phyloP scores from a whole-genome alignment of 64 coral and sea anemone species.

The Acropora tenuis region DNA sequence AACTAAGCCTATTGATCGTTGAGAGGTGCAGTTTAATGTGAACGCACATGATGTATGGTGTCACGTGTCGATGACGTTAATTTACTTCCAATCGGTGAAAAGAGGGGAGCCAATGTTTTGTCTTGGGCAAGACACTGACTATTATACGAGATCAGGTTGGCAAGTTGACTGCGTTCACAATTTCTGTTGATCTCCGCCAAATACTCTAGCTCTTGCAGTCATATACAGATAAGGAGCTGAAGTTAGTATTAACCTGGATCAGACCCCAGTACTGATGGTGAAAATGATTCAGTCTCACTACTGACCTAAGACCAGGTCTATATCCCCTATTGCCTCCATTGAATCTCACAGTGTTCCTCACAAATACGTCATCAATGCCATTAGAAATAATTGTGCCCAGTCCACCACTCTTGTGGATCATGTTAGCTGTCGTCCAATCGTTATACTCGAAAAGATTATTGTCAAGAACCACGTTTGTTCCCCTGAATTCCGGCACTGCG shows the following conservation, averaged over 20 bases:
- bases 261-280: slow-evolving; percentile 84
- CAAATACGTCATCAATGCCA: slow-evolving; percentile 51
- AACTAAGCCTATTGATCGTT: too few relatives aligned
- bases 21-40: too few relatives aligned
- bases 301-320: slow-evolving; percentile 27
- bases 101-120: too few relatives aligned
- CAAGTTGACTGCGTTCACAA: too few relatives aligned
- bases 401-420: slow-evolving; percentile 58
- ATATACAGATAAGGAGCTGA: too few relatives aligned
- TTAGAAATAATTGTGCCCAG: slow-evolving; percentile 59
- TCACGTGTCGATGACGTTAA: too few relatives aligned
- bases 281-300: slow-evolving; percentile 59
- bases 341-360: slow-evolving; percentile 68
- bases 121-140: too few relatives aligned
- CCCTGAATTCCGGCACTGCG: slow-evolving; percentile 63
- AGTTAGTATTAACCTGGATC: slow-evolving; percentile 47
- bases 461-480: slow-evolving; percentile 64
- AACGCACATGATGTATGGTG: too few relatives aligned
- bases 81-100: too few relatives aligned
- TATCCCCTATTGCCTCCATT: slow-evolving; percentile 75
- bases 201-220: too few relatives aligned
- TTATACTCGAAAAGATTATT: slow-evolving; percentile 92
- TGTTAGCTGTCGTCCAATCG: slow-evolving; percentile 82
- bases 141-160: too few relatives aligned
- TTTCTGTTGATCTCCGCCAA: too few relatives aligned